Evolutionary conservation across 2,113 vertebrate species (phyloP).

Genomic region (Lota lota): DNA sequence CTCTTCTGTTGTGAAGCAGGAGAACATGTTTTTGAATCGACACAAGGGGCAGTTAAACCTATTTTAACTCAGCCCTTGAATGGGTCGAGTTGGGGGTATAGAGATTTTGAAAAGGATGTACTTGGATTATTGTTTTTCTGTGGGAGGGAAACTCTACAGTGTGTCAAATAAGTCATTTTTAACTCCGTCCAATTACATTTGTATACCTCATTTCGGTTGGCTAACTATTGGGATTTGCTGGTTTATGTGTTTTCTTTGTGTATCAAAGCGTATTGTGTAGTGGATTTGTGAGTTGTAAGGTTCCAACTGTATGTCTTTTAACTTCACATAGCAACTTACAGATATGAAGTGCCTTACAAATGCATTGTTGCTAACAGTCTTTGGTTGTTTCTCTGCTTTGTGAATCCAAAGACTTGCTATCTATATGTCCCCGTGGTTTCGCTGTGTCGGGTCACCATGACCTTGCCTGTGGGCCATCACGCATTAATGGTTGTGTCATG

Average conservation of each 20-base stretch:
- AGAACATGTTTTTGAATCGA: too few species aligned
- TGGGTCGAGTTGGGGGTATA: too few species aligned
- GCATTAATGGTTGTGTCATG: conserved; percentile 15
- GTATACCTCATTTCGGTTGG: conserved; percentile 33
- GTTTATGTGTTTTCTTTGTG: conserved; percentile 9
- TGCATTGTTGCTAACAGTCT: conserved; percentile 28
- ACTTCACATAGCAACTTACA: conserved; percentile 30
- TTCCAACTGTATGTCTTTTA: conserved; percentile 19
- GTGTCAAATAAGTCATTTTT: neutral
- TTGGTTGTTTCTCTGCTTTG: conserved; percentile 15
- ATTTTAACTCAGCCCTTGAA: too few species aligned
- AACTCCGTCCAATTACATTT: conserved; percentile 26
- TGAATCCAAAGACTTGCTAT: conserved; percentile 15
- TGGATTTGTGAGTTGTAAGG: conserved; percentile 11
- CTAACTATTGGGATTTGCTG: neutral
- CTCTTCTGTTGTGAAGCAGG: too few species aligned
- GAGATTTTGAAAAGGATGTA: too few species aligned
- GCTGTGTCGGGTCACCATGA: conserved; percentile 5
- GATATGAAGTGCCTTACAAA: conserved; percentile 62
- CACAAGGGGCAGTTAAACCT: too few species aligned
- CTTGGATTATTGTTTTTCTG: too few species aligned
- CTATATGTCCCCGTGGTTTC: conserved; percentile 10
- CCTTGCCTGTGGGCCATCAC: conserved; percentile 22
- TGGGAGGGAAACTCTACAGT: neutral
- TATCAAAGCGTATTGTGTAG: conserved; percentile 31